Evolutionary conservation across 2,113 vertebrate species (phyloP).

Genomic region (Eurypyga helias): DNA sequence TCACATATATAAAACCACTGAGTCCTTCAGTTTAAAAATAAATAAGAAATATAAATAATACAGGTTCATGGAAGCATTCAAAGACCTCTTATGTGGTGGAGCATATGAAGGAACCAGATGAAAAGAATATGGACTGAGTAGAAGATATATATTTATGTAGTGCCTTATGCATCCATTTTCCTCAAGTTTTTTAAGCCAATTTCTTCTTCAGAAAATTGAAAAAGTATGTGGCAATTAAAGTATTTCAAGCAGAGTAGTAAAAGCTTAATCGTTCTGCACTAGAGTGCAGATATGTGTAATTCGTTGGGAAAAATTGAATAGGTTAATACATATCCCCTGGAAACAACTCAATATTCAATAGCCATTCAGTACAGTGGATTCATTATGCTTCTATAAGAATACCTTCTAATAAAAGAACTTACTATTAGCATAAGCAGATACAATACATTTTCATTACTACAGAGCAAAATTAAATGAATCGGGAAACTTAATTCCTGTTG

Average conservation of each 20-base stretch:
- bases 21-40: neutral
- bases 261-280: neutral
- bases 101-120: neutral
- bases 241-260: conserved; percentile 33
- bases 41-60: neutral
- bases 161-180: neutral
- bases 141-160: neutral
- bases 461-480: neutral
- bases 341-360: conserved; percentile 60
- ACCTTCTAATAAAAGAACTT: conserved; percentile 27
- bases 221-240: conserved; percentile 22
- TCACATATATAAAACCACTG: neutral
- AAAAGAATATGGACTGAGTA: neutral
- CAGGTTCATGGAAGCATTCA: neutral
- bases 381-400: conserved; percentile 36
- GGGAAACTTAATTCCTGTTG: neutral
- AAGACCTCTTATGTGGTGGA: neutral
- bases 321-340: conserved; percentile 36
- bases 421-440: conserved; percentile 40
- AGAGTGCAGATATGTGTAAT: conserved; percentile 23
- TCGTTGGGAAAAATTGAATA: conserved; percentile 21
- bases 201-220: neutral
- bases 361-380: neutral
- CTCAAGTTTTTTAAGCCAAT: neutral
- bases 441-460: conserved; percentile 23